Base-by-base conservation (phyloP, 2,113 vertebrate species). In the Alethe diademata region DNA sequence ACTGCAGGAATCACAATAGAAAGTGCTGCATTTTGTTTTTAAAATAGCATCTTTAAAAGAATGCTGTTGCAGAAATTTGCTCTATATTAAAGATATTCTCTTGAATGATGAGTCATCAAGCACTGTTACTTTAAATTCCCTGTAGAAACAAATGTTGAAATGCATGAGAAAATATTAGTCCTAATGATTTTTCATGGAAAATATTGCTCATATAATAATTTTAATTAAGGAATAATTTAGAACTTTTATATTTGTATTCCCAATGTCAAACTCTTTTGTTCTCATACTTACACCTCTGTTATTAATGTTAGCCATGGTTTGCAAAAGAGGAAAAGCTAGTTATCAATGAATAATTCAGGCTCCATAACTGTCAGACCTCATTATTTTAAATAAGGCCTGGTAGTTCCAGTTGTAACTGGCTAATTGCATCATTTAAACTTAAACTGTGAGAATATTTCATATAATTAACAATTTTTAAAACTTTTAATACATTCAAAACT, bases 321-420 rank as follows among this genome's bases (percentile, higher is more conserved):
- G 95, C 92, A 95, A 97, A 98, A 97, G 96, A 98, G 97, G 95
- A 97, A 97, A 98, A 98, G 89, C 97, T 98, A 97, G 97, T 98
- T 98, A 98, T 98, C 98, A 97, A 98, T 98, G 97, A 98, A 98
- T 98, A 98, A 98, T 98, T 98, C 98, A 98, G 96, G 95, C 92
- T 97, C 96, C 92, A 95, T 98, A 98, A 98, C 98, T 98, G 98
- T 98, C 98, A 98, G 97, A 98, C 96, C 98, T 98, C 97, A 98
- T 98, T 98, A 98, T 98, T 98, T 98, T 98, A 98, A 98, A 98
- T 97, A 97, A 95, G 96, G 92, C 96, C 95, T 97, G 73, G 97
- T 98, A 98, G 95, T 97, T 98, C 79, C 95, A 96, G 97, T 98
- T 97, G 97, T 98, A 98, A 98, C 96, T 94, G 96, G 97, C 97